Conservation (phyloP, 2,888 invertebrate species). For the Pilophorus perplexus region DNA sequence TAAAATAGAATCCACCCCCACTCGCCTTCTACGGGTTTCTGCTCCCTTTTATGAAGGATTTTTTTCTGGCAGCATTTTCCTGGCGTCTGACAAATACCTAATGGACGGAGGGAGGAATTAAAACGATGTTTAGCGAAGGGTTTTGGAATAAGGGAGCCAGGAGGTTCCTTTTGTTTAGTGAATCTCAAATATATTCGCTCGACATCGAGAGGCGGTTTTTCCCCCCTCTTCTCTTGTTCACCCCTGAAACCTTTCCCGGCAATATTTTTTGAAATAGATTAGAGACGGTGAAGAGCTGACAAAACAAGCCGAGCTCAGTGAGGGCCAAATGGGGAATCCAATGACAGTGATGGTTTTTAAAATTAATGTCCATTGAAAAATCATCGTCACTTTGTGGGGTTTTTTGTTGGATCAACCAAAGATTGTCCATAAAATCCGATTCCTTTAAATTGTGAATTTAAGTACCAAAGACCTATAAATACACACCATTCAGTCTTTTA, state of each 20-base stretch:
- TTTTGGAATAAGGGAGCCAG: conserved; percentile 12
- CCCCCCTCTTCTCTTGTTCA: neutral
- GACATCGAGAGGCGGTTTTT: neutral
- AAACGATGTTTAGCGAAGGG: conserved; percentile 21
- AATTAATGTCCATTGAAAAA: no score
- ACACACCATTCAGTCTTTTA: no score
- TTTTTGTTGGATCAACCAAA: no score
- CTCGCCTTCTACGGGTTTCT: neutral
- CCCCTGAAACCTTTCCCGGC: neutral
- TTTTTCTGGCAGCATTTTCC: conserved; percentile 19
- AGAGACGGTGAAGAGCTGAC: no score
- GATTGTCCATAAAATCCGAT: no score
- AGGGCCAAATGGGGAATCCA: no score
- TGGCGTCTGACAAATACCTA: conserved; percentile 34
- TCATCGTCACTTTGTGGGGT: no score
- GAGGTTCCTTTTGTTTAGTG: conserved; percentile 11
- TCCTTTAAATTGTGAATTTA: no score
- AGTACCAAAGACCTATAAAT: no score
- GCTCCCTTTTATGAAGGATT: neutral
- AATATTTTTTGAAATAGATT: neutral
- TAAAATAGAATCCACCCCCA: neutral
- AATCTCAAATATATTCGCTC: conserved; percentile 1
- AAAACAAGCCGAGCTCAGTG: no score
- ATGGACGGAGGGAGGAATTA: conserved; percentile 18
- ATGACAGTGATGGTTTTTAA: no score